Conservation (phyloP, 2,888 invertebrate genomes). For the Embidobia sp. region DNA sequence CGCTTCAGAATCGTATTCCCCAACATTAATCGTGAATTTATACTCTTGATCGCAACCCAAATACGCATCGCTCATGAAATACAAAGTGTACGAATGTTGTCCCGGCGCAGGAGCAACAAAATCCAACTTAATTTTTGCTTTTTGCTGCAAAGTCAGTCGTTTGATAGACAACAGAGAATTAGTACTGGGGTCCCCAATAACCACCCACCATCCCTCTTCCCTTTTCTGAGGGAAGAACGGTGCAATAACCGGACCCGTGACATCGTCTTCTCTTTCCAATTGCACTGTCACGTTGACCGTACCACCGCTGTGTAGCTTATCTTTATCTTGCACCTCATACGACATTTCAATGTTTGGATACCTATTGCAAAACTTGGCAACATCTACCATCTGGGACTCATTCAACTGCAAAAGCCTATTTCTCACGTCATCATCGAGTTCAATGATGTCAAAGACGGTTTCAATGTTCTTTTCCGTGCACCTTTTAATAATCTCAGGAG, state of each 20-base stretch:
- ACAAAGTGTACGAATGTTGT: conserved; percentile 95
- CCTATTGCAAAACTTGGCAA: conserved; percentile 98
- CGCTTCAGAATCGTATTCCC: conserved; percentile 87
- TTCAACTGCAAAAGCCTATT: conserved; percentile 89
- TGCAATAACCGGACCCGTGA: conserved; percentile 97
- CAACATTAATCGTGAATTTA: conserved; percentile 93
- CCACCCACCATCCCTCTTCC: conserved; percentile 98
- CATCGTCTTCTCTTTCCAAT: conserved; percentile 98
- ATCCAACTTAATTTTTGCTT: conserved; percentile 92
- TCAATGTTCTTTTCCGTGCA: conserved; percentile 95
- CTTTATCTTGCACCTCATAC: conserved; percentile 93
- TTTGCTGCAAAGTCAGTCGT: conserved; percentile 95
- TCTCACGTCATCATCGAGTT: conserved; percentile 95
- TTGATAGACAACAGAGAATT: conserved; percentile 99
- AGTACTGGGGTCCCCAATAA: conserved; percentile 96
- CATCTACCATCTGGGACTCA: conserved; percentile 97
- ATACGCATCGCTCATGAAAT: conserved; percentile 99
- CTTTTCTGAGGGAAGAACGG: conserved; percentile 98
- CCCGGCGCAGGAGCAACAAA: conserved; percentile 96
- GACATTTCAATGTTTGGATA: conserved; percentile 99
- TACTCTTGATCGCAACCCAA: conserved; percentile 99
- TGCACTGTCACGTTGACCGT: conserved; percentile 95
- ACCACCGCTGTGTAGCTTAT: conserved; percentile 88
- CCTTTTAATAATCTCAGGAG: conserved; percentile 91
- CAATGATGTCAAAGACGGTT: conserved; percentile 97